Evolutionary conservation across 2,113 vertebrate species (phyloP).

Genomic region (Climacteris rufus): DNA sequence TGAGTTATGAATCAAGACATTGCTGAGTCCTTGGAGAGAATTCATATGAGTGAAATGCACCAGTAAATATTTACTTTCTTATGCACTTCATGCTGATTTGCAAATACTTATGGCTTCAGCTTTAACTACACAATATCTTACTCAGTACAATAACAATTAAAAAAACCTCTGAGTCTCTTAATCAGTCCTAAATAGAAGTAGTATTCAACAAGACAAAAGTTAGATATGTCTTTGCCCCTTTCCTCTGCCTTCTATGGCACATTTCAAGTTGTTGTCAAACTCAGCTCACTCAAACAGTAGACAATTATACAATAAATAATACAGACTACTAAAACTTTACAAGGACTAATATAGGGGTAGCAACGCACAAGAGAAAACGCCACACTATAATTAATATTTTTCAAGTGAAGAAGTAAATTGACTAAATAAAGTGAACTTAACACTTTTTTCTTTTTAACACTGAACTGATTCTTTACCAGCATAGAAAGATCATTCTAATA

Average conservation of each 20-base stretch:
- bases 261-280: neutral
- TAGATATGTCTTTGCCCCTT: neutral
- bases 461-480: neutral
- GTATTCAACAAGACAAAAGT: neutral
- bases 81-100: neutral
- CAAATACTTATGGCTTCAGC: neutral
- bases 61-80: neutral
- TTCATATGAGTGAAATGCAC: accelerated
- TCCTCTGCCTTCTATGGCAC: neutral
- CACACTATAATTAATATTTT: neutral
- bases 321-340: neutral
- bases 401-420: slow-evolving; percentile 2
- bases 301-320: neutral
- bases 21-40: neutral
- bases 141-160: neutral
- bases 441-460: neutral
- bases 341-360: neutral
- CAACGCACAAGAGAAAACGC: neutral
- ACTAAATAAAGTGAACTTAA: slow-evolving; percentile 12
- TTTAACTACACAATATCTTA: neutral
- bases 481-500: slow-evolving; percentile 42
- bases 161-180: neutral
- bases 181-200: neutral
- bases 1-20: neutral
- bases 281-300: neutral